phyloP scores from a whole-genome alignment of 2,797 vertebrate species.

The Jordanella pulchra region DNA sequence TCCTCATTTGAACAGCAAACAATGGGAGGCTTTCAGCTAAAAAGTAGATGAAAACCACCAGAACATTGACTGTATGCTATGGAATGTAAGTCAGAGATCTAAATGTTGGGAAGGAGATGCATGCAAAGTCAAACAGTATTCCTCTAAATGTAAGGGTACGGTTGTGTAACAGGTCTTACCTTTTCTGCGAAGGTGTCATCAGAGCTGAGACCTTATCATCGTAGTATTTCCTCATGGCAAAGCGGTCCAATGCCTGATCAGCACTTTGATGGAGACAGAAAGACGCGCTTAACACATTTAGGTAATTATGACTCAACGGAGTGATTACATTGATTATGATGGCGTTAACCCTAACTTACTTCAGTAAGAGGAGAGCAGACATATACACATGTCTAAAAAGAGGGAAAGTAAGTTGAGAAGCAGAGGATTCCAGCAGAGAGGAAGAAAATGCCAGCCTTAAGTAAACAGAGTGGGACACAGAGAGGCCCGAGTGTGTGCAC shows the following conservation, averaged over 20 bases:
- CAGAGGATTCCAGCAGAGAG: constrained; percentile 76
- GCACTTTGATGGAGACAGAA: constrained; percentile 81
- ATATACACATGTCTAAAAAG: constrained; percentile 45
- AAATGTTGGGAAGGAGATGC: background rate
- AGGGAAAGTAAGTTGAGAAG: constrained; percentile 72
- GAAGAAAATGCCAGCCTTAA: constrained; percentile 77
- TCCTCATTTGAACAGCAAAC: constrained; percentile 36
- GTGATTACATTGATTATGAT: constrained; percentile 60
- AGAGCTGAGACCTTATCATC: constrained; percentile 93
- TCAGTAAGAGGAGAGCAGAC: constrained; percentile 47
- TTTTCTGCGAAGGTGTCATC: constrained; percentile 96
- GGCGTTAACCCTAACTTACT: constrained; percentile 58
- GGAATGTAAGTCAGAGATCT: background rate
- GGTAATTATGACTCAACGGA: constrained; percentile 62
- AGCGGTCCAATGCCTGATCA: constrained; percentile 95
- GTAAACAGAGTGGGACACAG: constrained; percentile 74
- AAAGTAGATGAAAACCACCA: constrained; percentile 5
- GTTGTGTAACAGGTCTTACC: constrained; percentile 78
- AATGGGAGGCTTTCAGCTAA: constrained; percentile 20
- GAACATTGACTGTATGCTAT: background rate
- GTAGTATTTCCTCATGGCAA: constrained; percentile 98
- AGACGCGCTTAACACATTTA: constrained; percentile 58
- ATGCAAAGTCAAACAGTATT: constrained; percentile 15
- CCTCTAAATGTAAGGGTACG: constrained; percentile 37
- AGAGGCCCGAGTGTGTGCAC: constrained; percentile 73